Evolutionary conservation across 2,888 invertebrate species (phyloP), one percentile per base, ranked within the genome.

Genomic region (Zeuzera pyrina): DNA sequence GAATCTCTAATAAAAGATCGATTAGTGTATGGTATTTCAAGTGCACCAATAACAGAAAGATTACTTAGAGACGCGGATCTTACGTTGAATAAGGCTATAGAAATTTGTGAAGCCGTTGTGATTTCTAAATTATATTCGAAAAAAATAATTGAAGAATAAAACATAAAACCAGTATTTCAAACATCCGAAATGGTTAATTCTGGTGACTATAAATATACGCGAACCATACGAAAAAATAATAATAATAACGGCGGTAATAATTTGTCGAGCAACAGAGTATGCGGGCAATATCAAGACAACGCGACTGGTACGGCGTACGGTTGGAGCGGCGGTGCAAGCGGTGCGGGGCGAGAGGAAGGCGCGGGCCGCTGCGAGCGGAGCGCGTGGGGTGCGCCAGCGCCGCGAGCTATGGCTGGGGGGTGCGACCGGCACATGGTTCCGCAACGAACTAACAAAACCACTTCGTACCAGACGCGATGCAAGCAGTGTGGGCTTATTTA

Each of bases 41-140:
- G 26, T 8, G 15, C 23, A 4, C 12, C 24, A 16, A 24, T 31
- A 8, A 11, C 24, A 7, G 31, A 31, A 11, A 12, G 31, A 13
- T 27, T 31, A 27, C 12, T 31, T 14, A 23, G 31, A 2, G 31
- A 31, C n/a, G 30, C 13, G 5, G 30, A 30, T 13, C n/a, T 30
- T n/a, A 23, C 21, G 2, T 30, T 30, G 23, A 11, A 30, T 4
- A 16, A 30, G 12, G 23, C 30, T n/a, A 19, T 31, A 15, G 31
- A 31, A 11, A 31, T 31, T 3, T 31, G 31, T 12, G 2, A 25
- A 3, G 24, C 25, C 1, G 31, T 25, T n/a, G 11, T 24, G 2
- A 16, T 31, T 3, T 31, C 25, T 1, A 31, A 31, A 12, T 23
- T 31, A 1, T 25, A 31, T 24, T 24, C 31, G 2, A 25, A 25